Evolutionary conservation across 2,113 vertebrate species (phyloP).

Genomic region (Enhydra lutris): DNA sequence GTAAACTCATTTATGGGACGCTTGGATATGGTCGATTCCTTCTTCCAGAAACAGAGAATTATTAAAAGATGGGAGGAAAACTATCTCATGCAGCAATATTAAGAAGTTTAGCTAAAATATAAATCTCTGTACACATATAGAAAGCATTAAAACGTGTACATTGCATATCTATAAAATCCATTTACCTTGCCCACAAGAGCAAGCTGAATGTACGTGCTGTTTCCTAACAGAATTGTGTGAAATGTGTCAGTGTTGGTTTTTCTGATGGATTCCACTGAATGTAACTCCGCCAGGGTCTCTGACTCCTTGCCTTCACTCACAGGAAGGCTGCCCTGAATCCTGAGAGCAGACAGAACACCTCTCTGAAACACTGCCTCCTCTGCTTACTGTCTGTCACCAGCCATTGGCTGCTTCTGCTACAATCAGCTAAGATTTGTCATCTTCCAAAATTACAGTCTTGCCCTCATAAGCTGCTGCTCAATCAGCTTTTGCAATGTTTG

Average conservation of each 20-base stretch:
- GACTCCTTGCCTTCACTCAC: background rate
- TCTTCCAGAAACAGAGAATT: background rate
- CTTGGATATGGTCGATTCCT: background rate
- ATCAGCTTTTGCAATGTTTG: background rate
- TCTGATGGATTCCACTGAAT: background rate
- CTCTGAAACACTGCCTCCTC: background rate
- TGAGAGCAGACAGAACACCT: background rate
- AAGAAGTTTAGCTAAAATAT: slow-evolving; percentile 10
- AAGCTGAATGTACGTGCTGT: background rate
- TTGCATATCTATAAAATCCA: background rate
- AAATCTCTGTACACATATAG: background rate
- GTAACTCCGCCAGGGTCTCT: background rate
- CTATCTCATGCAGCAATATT: background rate
- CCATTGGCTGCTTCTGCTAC: background rate
- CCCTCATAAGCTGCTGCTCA: background rate
- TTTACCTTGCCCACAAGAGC: background rate
- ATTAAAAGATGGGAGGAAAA: background rate
- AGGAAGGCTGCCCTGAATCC: background rate
- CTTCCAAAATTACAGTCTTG: background rate
- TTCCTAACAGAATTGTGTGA: background rate
- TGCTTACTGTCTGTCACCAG: background rate
- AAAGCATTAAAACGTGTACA: background rate
- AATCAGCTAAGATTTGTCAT: background rate
- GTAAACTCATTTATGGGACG: background rate
- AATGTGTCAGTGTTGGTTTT: background rate